Percentiles rank a stretch among this genome's conserved stretches.
phyloP scores from a whole-genome alignment of 2,888 invertebrate species.

The Heteropelma amictum region DNA sequence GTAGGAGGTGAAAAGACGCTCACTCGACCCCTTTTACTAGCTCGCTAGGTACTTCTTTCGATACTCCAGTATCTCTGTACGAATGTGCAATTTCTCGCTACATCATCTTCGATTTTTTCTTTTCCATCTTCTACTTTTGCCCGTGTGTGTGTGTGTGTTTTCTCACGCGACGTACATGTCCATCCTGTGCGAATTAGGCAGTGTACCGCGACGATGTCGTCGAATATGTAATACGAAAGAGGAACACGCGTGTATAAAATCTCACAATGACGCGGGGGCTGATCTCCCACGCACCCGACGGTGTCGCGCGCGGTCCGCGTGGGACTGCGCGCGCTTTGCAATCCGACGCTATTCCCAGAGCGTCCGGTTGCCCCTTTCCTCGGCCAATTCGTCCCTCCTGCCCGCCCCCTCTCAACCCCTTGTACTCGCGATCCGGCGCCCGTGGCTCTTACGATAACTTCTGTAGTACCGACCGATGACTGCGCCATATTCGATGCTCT shows the following conservation, averaged over 20 bases:
- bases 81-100: no score
- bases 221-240: not conserved
- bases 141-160: no score
- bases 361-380: conserved; percentile 49
- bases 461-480: conserved; percentile 25
- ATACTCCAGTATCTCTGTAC: no score
- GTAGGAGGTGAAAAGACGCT: not conserved
- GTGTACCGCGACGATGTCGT: no score
- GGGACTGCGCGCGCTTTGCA: conserved; percentile 69
- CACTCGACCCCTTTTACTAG: not conserved
- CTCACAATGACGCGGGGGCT: conserved; percentile 10
- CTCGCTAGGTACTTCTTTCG: not conserved
- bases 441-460: conserved; percentile 3
- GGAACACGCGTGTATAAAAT: not conserved
- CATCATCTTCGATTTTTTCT: no score
- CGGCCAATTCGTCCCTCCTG: conserved; percentile 34
- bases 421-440: not conserved
- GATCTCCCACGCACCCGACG: conserved; percentile 62
- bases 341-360: conserved; percentile 59
- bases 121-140: no score
- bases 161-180: no score
- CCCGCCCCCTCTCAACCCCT: not conserved
- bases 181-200: no score
- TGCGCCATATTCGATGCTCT: not conserved
- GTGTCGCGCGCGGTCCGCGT: conserved; percentile 68